phyloP scores from a whole-genome alignment of 2,113 vertebrate species.

The rabbit (Oryctolagus cuniculus) region DNA sequence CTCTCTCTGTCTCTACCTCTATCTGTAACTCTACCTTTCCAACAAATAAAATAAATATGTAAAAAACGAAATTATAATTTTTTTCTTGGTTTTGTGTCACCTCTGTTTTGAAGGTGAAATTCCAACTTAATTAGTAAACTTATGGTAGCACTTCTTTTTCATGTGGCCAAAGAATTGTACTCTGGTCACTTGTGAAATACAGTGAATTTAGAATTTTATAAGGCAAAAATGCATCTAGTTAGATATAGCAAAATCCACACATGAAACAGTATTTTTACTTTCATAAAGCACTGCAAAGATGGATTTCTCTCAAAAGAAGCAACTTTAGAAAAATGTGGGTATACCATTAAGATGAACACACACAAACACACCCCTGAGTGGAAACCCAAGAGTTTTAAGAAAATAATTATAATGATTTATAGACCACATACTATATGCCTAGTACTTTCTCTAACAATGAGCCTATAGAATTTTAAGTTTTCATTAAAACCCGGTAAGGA shows the following conservation, averaged over 20 bases:
- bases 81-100: background rate
- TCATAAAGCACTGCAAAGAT: background rate
- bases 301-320: constrained; percentile 48
- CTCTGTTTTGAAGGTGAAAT: constrained; percentile 8
- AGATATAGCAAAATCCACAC: background rate
- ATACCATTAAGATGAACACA: background rate
- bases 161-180: background rate
- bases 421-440: background rate
- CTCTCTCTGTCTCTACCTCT: too few species aligned
- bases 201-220: background rate
- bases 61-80: too few species aligned
- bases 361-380: background rate
- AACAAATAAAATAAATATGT: too few species aligned
- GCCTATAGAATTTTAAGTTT: background rate
- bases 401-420: constrained; percentile 34
- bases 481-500: background rate
- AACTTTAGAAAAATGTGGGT: background rate
- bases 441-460: background rate
- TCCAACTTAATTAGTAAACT: background rate
- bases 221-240: background rate
- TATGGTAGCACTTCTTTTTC: constrained; percentile 14
- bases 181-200: background rate
- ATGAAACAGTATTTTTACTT: background rate
- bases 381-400: constrained; percentile 33
- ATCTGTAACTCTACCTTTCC: too few species aligned